Evolutionary conservation across 2,113 vertebrate genomes (phyloP).

Genomic region (Elephas maximus): DNA sequence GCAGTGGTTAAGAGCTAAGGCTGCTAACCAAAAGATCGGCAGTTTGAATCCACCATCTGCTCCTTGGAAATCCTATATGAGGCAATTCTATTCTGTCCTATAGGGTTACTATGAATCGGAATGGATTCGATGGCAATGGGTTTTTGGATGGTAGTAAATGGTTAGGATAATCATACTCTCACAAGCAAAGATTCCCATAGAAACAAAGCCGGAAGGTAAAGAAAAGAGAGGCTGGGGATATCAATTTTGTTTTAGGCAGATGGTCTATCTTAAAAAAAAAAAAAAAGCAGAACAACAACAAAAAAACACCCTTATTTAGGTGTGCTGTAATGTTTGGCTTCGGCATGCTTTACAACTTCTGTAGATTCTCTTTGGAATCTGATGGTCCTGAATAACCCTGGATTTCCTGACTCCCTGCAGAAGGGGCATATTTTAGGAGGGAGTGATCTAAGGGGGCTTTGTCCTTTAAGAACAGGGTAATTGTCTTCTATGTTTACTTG

Average conservation of each 20-base stretch:
- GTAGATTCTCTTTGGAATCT: neutral
- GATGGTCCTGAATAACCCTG: neutral
- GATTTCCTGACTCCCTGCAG: neutral
- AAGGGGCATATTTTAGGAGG: neutral
- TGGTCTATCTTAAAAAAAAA: neutral
- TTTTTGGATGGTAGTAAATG: no score
- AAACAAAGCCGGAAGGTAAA: neutral
- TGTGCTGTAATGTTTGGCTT: neutral
- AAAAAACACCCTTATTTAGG: neutral
- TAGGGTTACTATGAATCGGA: no score
- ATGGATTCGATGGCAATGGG: no score
- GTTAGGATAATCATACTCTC: neutral
- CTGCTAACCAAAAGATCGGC: no score
- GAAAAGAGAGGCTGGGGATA: neutral
- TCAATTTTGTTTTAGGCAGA: neutral
- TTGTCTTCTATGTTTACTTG: neutral
- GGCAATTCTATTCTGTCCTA: no score
- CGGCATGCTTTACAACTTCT: neutral
- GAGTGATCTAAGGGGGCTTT: neutral
- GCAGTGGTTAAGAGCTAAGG: no score
- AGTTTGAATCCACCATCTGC: no score
- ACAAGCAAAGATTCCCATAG: no score
- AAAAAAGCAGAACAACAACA: no score
- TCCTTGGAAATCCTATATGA: no score
- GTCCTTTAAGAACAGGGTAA: neutral